Evolutionary conservation across 2,797 vertebrate genomes (phyloP).

Genomic region (Sylvia borin): DNA sequence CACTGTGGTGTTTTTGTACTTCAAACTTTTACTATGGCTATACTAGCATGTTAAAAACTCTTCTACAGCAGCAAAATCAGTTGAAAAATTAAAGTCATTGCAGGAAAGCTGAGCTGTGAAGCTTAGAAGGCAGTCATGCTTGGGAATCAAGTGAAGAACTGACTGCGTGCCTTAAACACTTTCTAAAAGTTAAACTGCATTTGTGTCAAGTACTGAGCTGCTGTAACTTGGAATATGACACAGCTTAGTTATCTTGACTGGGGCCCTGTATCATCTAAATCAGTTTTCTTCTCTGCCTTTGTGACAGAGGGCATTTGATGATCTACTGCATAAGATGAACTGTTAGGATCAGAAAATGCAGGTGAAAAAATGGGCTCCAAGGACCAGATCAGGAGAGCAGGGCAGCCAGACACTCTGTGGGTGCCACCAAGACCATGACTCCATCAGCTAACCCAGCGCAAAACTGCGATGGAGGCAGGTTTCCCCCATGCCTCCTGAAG

Average conservation of each 20-base stretch:
- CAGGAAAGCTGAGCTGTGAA: not conserved
- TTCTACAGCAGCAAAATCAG: not conserved
- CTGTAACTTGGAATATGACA: not conserved
- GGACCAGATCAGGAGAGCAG: not conserved
- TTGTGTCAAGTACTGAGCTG: not conserved
- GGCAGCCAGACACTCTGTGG: not conserved
- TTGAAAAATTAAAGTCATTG: not conserved
- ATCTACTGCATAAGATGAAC: not conserved
- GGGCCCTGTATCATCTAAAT: not conserved
- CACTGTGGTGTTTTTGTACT: not conserved
- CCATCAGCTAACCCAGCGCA: accelerated
- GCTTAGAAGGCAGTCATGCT: not conserved
- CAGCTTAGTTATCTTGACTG: not conserved
- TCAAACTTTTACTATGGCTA: not conserved
- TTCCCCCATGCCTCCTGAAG: not conserved
- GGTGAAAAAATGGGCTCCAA: not conserved
- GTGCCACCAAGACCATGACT: not conserved
- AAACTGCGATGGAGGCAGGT: not conserved
- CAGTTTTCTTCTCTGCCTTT: not conserved
- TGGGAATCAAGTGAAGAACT: not conserved
- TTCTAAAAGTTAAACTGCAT: not conserved
- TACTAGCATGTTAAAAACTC: not conserved
- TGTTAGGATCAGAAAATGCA: not conserved
- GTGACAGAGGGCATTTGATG: not conserved
- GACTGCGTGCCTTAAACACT: not conserved